Base-by-base conservation (phyloP, 2,797 vertebrate genomes). In the Ptychobarbus kaznakovi region DNA sequence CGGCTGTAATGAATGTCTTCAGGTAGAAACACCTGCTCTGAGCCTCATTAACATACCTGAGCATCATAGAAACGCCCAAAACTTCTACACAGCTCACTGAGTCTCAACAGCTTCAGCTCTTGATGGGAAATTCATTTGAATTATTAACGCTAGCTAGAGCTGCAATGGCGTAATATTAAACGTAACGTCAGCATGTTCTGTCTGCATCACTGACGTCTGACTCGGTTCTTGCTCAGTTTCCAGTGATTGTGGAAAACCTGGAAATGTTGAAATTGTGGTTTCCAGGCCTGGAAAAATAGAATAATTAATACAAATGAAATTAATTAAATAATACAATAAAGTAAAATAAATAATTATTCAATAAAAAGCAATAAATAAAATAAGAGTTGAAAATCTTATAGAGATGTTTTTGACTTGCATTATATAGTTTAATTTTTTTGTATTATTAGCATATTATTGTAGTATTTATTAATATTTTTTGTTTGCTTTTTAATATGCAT, bases 21-120 rank as follows among this genome's bases (percentile, higher is more conserved):
- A 16, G 78, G 44, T 35, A 49, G 63, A 49, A 68, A 80, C 42
- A 80, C 42, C 78, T 80, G 63, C 28, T 66, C 42, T 80, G 18
- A 22, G 61, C 2, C 42, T 38, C 42, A 35, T 69, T 81, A 40
- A 51, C 22, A 69, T n/a, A 53, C 18, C 28, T 15, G 25, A 68
- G 32, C 51, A 38, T 38, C 18, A 8, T 35, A 32, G 28, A 66
- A 18, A 32, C 0, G 22, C 40, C 18, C 1, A 16, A 69, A 32
- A 8, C 4, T 9, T 79, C 38, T 42, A 22, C 65, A 53, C 46
- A 3, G 18, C 1, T 56, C 51, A 38, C 76, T 28, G 40, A 66
- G 42, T 66, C 61, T 80, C 53, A 42, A 6, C 35, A 0, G 51
- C 40, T 65, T 46, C 1, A 66, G 58, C 58, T 46, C 58, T 10